These are phyloP conservation scores for Aepyceros melampus DNA, from an alignment of 2,113 vertebrate genomes.

Conservation along the genomic window DNA sequence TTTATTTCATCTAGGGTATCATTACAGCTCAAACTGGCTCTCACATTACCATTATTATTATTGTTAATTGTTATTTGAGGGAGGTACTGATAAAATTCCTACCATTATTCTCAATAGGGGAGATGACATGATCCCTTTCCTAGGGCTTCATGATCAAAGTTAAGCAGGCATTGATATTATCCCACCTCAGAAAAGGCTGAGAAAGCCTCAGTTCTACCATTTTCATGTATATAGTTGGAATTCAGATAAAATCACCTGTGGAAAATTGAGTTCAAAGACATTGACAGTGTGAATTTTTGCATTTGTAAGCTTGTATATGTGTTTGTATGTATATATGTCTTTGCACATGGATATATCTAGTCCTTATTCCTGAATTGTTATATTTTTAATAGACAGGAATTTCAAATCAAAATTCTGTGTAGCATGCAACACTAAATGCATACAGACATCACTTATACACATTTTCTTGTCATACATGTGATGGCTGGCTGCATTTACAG, in stretches of 20 bases:
- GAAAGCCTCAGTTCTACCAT: neutral
- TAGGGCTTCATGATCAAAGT: neutral
- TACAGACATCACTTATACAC: neutral
- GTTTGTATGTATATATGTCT: neutral
- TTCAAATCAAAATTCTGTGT: neutral
- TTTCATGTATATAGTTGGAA: neutral
- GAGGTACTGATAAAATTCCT: neutral
- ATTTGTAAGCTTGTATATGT: neutral
- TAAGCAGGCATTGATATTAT: slow-evolving; percentile 18
- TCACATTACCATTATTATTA: slow-evolving; percentile 60
- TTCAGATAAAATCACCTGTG: neutral
- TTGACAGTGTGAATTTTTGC: neutral
- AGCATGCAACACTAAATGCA: neutral
- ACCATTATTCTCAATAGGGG: slow-evolving; percentile 15
- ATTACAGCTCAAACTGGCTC: slow-evolving; percentile 55
- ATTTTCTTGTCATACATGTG: neutral
- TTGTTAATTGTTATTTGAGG: slow-evolving; percentile 49
- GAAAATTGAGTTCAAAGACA: neutral
- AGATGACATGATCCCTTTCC: slow-evolving; percentile 6
- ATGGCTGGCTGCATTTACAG: neutral
- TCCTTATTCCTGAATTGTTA: neutral
- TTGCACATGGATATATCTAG: neutral
- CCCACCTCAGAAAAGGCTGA: neutral
- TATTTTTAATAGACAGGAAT: neutral
- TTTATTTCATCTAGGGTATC: slow-evolving; percentile 61